These are phyloP conservation scores for Drosophila neocordata DNA, from an alignment of 1,140 invertebrate species.

Conservation along the genomic window DNA sequence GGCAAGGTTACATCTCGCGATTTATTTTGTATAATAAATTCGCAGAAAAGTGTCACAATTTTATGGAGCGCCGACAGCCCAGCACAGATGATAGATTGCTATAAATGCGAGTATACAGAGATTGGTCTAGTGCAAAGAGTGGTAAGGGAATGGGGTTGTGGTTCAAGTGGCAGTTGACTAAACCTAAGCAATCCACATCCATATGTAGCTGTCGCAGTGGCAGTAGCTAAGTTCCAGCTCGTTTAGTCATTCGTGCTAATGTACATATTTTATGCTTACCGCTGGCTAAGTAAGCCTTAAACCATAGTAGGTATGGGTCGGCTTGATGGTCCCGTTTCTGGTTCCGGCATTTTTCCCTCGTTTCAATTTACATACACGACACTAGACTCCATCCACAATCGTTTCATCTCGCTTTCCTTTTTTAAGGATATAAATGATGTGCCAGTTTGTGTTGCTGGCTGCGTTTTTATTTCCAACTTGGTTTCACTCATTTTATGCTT, in stretches of 20 bases:
- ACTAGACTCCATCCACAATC: not conserved
- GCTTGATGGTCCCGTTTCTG: conserved; percentile 20
- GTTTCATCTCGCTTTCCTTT: not conserved
- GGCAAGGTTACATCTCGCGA: conserved; percentile 44
- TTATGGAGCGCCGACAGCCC: conserved; percentile 62
- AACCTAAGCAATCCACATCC: conserved; percentile 39
- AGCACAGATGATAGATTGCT: conserved; percentile 72
- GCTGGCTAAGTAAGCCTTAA: conserved; percentile 52
- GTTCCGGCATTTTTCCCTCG: conserved; percentile 38
- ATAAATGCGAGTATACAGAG: conserved; percentile 46
- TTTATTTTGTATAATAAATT: conserved; percentile 79
- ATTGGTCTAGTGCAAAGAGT: conserved; percentile 9
- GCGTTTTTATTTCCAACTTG: conserved; percentile 73
- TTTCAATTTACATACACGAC: conserved; percentile 74
- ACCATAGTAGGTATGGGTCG: conserved; percentile 43
- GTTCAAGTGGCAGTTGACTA: conserved; percentile 38
- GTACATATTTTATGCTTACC: conserved; percentile 65
- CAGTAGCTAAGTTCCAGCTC: conserved; percentile 20
- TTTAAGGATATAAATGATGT: conserved; percentile 67
- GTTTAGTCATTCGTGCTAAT: conserved; percentile 70
- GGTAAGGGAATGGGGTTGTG: not conserved
- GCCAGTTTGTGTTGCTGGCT: conserved; percentile 75
- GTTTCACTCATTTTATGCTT: conserved; percentile 78
- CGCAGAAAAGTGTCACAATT: conserved; percentile 77
- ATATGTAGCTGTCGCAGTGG: conserved; percentile 41